phyloP scores from a whole-genome alignment of 2,113 vertebrate genomes.

The Charina bottae region DNA sequence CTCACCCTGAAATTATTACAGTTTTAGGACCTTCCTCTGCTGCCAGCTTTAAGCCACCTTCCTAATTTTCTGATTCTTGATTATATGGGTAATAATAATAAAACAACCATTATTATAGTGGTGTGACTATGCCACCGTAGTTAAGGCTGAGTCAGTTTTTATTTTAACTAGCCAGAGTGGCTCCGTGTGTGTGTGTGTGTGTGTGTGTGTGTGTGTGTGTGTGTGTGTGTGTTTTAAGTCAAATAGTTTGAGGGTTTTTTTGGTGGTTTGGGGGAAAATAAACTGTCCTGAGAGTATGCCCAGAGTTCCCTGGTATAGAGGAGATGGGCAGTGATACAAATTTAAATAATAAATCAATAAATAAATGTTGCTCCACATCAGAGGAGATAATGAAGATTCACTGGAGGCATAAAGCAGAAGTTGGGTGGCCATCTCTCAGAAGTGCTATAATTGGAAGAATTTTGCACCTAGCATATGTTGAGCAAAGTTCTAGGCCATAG shows the following conservation, averaged over 20 bases:
- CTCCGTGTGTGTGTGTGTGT: not conserved
- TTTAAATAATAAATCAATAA: too few relatives aligned
- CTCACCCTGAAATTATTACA: slow-evolving; percentile 58
- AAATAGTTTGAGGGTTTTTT: not conserved
- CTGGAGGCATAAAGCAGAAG: not conserved
- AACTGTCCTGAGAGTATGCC: not conserved
- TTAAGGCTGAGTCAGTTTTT: slow-evolving; percentile 21
- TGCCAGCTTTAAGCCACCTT: slow-evolving; percentile 32
- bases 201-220: too few relatives aligned
- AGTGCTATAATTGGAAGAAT: not conserved
- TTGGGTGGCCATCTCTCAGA: not conserved
- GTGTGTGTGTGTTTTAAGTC: not conserved
- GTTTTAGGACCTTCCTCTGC: slow-evolving; percentile 44
- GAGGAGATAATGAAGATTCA: not conserved
- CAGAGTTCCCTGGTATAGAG: too few relatives aligned
- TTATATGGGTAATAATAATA: slow-evolving; percentile 51
- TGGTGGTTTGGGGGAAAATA: not conserved
- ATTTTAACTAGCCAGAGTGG: not conserved
- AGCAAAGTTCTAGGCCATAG: too few relatives aligned
- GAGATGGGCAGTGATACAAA: too few relatives aligned
- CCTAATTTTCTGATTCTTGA: slow-evolving; percentile 19
- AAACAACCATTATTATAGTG: slow-evolving; percentile 49
- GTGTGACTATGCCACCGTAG: not conserved
- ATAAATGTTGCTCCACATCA: too few relatives aligned
- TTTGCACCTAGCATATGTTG: too few relatives aligned